Percentiles rank a stretch among this genome's conserved stretches.
Evolutionary conservation across 2,113 vertebrate genomes (phyloP).

Genomic region (Lepisosteus oculatus): DNA sequence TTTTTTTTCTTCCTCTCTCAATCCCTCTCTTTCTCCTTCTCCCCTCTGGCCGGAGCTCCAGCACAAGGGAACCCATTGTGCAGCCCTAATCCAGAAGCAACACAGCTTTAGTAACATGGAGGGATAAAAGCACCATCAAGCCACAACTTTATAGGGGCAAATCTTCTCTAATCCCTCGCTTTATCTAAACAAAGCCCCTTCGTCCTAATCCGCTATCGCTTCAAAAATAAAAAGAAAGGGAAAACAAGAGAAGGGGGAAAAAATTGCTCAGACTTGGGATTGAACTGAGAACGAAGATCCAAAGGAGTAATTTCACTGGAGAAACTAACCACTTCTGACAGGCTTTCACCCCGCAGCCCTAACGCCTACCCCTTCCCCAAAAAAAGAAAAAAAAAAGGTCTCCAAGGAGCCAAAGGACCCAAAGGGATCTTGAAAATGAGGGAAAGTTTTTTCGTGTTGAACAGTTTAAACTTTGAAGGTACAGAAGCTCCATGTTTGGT

Average conservation of each 20-base stretch:
- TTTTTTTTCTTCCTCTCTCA: constrained; percentile 67
- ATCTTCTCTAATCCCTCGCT: constrained; percentile 97
- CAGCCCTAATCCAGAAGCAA: constrained; percentile 88
- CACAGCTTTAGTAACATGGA: constrained; percentile 93
- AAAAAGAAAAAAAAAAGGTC: constrained; percentile 65
- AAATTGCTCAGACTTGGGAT: constrained; percentile 83
- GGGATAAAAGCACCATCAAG: constrained; percentile 98
- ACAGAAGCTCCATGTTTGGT: no score
- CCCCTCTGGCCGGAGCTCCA: constrained; percentile 79
- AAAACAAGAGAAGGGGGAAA: constrained; percentile 51
- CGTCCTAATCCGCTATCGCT: constrained; percentile 72
- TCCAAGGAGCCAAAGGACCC: constrained; percentile 50
- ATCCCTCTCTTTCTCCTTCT: constrained; percentile 63
- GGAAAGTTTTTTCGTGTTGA: no score
- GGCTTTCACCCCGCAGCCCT: constrained; percentile 65
- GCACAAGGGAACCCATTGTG: constrained; percentile 94
- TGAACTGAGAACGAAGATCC: constrained; percentile 83
- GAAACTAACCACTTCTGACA: constrained; percentile 94
- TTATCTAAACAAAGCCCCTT: constrained; percentile 93
- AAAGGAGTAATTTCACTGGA: constrained; percentile 89
- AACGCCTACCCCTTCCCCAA: constrained; percentile 8
- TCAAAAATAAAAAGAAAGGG: constrained; percentile 51
- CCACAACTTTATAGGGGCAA: constrained; percentile 96
- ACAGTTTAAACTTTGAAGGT: no score
- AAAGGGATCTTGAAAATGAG: constrained; percentile 58